Conservation (phyloP, 2,888 invertebrate genomes). For the Oithona nana region DNA sequence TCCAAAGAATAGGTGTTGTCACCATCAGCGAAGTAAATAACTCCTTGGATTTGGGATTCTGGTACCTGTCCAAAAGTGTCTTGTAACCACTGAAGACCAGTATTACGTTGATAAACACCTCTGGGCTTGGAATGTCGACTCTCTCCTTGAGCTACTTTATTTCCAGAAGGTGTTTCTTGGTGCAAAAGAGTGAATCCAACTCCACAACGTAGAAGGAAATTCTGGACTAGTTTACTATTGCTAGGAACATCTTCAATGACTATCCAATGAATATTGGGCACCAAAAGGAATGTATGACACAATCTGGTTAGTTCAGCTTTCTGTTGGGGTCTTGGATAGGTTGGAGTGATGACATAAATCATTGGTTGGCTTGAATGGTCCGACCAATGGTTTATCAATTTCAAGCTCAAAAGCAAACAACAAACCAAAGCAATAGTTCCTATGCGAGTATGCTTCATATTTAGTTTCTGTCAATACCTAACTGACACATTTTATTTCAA, state of each 20-base stretch:
- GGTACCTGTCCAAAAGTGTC: conserved; percentile 38
- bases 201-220: conserved; percentile 45
- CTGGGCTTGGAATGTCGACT: conserved; percentile 59
- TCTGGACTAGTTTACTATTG: conserved; percentile 44
- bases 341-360: conserved; percentile 82
- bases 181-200: conserved; percentile 46
- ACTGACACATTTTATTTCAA: no score
- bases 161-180: conserved; percentile 46
- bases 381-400: no score
- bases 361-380: no score
- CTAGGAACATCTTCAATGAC: conserved; percentile 59
- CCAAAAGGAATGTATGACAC: conserved; percentile 51
- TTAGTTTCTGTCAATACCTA: no score
- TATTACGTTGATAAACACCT: conserved; percentile 76
- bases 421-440: no score
- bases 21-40: conserved; percentile 91
- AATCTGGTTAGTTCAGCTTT: conserved; percentile 79
- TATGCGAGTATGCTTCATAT: no score
- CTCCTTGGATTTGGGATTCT: conserved; percentile 42
- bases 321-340: conserved; percentile 66
- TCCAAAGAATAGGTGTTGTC: conserved; percentile 81
- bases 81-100: conserved; percentile 60
- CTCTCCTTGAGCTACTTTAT: conserved; percentile 45
- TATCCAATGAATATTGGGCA: conserved; percentile 80
- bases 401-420: no score